Conservation (phyloP, 1,140 invertebrate species). For the Pinna nobilis region DNA sequence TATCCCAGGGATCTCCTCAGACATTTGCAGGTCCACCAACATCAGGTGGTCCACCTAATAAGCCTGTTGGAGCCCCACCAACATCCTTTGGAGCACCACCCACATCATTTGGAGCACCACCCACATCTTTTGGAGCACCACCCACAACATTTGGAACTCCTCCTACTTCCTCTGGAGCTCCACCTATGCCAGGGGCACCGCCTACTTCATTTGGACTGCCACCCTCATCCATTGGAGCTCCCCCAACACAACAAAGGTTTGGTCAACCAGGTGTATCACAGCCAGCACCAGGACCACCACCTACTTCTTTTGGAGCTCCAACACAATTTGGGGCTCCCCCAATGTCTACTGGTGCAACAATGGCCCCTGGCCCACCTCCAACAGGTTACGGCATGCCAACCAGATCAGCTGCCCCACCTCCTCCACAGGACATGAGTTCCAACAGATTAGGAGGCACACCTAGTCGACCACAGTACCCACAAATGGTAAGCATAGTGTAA, state of each 20-base stretch:
- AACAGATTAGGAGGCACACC: not conserved
- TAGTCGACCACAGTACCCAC: conserved; percentile 6
- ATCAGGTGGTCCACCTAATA: not conserved
- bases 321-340: too few relatives aligned
- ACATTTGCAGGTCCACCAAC: conserved; percentile 4
- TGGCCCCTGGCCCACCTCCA: not conserved
- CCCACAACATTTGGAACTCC: conserved; percentile 7
- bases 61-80: not conserved
- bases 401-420: not conserved
- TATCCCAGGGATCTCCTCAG: conserved; percentile 5
- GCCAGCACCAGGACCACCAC: conserved; percentile 4
- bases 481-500: conserved; percentile 21
- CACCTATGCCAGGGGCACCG: conserved; percentile 9
- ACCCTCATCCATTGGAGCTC: not conserved
- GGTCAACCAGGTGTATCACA: conserved; percentile 5
- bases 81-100: not conserved
- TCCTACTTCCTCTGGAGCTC: conserved; percentile 18
- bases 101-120: not conserved
- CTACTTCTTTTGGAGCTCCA: not conserved
- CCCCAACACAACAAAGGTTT: not conserved
- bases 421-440: not conserved
- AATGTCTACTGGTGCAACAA: not conserved
- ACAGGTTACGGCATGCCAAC: not conserved
- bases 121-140: not conserved
- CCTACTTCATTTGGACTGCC: not conserved